phyloP scores from a whole-genome alignment of 1,140 invertebrate species.

The Cherax destructor region DNA sequence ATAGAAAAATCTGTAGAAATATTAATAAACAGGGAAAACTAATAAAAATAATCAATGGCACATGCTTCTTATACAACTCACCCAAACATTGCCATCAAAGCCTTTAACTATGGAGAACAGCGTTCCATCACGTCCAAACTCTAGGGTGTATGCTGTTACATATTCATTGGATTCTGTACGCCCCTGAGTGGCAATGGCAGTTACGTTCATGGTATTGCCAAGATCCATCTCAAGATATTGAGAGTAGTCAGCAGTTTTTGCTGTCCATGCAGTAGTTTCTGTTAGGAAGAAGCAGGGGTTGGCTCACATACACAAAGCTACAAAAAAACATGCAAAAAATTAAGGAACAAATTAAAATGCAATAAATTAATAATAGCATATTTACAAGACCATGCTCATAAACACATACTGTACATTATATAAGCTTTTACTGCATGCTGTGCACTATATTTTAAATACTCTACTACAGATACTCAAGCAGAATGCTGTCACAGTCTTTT shows the following conservation, averaged over 20 bases:
- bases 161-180: slow-evolving; percentile 90
- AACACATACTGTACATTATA: too few relatives aligned
- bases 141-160: slow-evolving; percentile 93
- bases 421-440: too few relatives aligned
- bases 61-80: slow-evolving; percentile 74
- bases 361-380: not conserved
- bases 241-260: slow-evolving; percentile 90
- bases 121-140: slow-evolving; percentile 91
- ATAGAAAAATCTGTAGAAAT: not conserved
- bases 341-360: not conserved
- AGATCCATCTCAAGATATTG: slow-evolving; percentile 94
- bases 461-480: too few relatives aligned
- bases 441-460: too few relatives aligned
- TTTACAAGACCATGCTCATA: not conserved
- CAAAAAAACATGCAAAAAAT: slow-evolving; percentile 24
- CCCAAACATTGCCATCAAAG: slow-evolving; percentile 89
- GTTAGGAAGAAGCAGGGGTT: slow-evolving; percentile 13
- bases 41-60: not conserved
- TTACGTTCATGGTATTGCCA: slow-evolving; percentile 90
- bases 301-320: slow-evolving; percentile 13
- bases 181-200: slow-evolving; percentile 91
- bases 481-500: too few relatives aligned
- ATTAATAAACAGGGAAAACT: not conserved
- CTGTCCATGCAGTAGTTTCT: slow-evolving; percentile 96
- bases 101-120: slow-evolving; percentile 93